Base-by-base conservation (phyloP, 1,140 invertebrate genomes). In the Bombus haemorrhoidalis region DNA sequence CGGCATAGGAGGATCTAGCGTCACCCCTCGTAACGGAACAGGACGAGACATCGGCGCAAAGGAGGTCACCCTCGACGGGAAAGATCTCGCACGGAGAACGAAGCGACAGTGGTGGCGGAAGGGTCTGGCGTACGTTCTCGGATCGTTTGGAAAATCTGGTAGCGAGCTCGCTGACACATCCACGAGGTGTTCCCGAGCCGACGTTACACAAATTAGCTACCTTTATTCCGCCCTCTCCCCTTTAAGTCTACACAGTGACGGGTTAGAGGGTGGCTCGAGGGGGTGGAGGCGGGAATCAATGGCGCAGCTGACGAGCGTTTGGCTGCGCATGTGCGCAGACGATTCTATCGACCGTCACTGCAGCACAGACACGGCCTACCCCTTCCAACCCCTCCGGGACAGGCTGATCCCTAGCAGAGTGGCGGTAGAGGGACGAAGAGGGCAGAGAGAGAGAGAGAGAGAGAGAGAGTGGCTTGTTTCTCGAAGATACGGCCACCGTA, bases 301-400 rank as follows among this genome's bases (percentile, higher is more conserved):
- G 94, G 92, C 94, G 94, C 94, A 95, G 94, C 94, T 95, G 94
- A 95, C 93, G 91, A 90, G 86, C 41, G 25, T 90, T 85, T 82
- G 78, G 88, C 84, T 91, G 93, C 94, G 94, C 94, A 92, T 92
- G 93, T 92, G 93, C 93, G 92, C 94, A 94, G 94, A 94, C 94
- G 88, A 93, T 94, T 93, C 92, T 94, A 94, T 94, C 94, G 94
- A 94, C 93, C 93, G 93, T 91, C 87, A 89, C 89, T 93, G 92
- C 91, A 93, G 93, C 91, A 93, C 92, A 94, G 93, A 94, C 94
- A 93, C 92, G 87, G 92, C 87, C 93, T 94, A 94, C 94, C 93
- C 93, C 93, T 93, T 93, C 92, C 87, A 92, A 78, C 87, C 81
- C 78, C 73, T 77, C 66, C 80, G 6, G 73, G 81, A 77, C 88